A percentile compares a stretch with the other conserved stretches of the same genome.
Evolutionary conservation across 2,113 vertebrate genomes (phyloP).

Genomic region (Suricata suricatta): DNA sequence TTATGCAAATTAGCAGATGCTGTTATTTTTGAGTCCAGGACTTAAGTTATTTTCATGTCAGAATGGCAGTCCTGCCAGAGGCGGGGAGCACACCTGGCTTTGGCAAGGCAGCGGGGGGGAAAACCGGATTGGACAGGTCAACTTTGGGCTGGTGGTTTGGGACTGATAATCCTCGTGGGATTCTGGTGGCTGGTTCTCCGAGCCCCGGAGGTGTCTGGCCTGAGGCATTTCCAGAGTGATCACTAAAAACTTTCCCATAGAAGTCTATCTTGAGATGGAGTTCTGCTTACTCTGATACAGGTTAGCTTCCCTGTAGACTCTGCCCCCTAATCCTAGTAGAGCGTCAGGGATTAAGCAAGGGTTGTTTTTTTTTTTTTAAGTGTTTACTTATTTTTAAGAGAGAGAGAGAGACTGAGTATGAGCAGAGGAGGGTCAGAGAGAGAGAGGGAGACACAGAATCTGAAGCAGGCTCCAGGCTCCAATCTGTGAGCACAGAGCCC

Average conservation of each 20-base stretch:
- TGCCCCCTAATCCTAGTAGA: not conserved
- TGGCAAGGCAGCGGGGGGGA: not conserved
- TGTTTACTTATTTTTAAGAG: no score
- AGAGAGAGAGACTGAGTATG: no score
- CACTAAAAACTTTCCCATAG: not conserved
- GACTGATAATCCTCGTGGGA: not conserved
- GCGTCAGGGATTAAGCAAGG: not conserved
- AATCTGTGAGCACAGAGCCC: no score
- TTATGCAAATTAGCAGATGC: constrained; percentile 66
- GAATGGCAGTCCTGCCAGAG: not conserved
- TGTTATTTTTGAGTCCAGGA: constrained; percentile 59
- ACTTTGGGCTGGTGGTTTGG: not conserved
- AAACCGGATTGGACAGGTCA: not conserved
- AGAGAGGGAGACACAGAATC: no score
- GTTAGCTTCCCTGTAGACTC: not conserved
- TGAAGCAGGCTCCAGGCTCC: no score
- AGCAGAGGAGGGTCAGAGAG: no score
- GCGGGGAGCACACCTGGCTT: not conserved
- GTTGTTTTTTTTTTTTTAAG: no score
- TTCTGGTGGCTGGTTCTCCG: not conserved
- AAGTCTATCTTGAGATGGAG: not conserved
- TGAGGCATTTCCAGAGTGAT: not conserved
- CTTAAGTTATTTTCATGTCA: constrained; percentile 55
- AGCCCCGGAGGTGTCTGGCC: not conserved
- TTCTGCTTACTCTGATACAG: not conserved